Conservation (phyloP, 2,797 vertebrate genomes). For the Myripristis murdjan region DNA sequence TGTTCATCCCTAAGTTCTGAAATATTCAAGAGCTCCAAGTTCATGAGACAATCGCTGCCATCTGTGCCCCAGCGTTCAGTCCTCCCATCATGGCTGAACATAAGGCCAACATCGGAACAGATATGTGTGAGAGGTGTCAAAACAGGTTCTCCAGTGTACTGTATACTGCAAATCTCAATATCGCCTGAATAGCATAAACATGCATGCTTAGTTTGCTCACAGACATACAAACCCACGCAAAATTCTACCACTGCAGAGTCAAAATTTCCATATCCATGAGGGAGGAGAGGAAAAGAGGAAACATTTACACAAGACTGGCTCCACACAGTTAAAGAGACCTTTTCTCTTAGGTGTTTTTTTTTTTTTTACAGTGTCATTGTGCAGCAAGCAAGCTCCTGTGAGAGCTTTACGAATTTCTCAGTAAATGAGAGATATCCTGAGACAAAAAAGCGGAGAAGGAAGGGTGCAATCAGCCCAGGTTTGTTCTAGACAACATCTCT, state of each 20-base stretch:
- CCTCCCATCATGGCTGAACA: slow-evolving; percentile 68
- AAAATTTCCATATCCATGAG: slow-evolving; percentile 80
- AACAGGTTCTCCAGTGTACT: slow-evolving; percentile 60
- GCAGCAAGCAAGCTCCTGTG: slow-evolving; percentile 65
- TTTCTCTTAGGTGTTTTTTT: slow-evolving; percentile 73
- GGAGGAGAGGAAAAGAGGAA: slow-evolving; percentile 71
- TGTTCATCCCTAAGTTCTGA: slow-evolving; percentile 65
- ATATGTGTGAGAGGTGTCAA: slow-evolving; percentile 69
- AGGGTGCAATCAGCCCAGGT: slow-evolving; percentile 87
- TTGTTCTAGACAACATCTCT: slow-evolving; percentile 87
- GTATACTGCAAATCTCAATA: slow-evolving; percentile 72
- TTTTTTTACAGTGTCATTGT: slow-evolving; percentile 75
- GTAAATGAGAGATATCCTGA: slow-evolving; percentile 82
- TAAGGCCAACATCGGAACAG: slow-evolving; percentile 74
- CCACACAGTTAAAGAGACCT: slow-evolving; percentile 63
- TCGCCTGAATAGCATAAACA: slow-evolving; percentile 70
- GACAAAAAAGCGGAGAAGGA: slow-evolving; percentile 78
- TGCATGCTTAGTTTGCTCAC: slow-evolving; percentile 51
- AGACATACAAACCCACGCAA: slow-evolving; percentile 36
- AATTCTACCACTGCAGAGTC: slow-evolving; percentile 48
- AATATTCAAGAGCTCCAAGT: slow-evolving; percentile 78
- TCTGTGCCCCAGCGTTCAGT: slow-evolving; percentile 73
- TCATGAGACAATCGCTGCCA: slow-evolving; percentile 74
- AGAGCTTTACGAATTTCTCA: slow-evolving; percentile 65
- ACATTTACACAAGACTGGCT: slow-evolving; percentile 78